Base-by-base conservation (phyloP, 2,888 invertebrate genomes). In the Tetragnatha montana region DNA sequence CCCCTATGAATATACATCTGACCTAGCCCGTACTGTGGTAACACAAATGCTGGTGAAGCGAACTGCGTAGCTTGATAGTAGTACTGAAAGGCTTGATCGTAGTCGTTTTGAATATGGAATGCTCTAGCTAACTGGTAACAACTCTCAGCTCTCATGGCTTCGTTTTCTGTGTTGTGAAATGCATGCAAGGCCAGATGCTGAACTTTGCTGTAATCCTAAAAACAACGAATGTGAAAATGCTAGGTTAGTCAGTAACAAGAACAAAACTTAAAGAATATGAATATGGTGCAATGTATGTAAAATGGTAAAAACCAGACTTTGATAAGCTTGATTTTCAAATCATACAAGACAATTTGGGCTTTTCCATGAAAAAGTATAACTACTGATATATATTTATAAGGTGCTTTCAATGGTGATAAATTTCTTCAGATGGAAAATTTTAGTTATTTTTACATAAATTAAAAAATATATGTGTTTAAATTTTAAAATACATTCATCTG, bases 21-120 rank as follows among this genome's bases (percentile, higher is more conserved):
- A 0, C 99, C 99, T 0, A 99, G 95, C 0, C 99, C 99, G 94
- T 98, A 99, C 94, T 98, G 98, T 0, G 99, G 99, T 86, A 99
- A 94, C 0, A 99, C 98, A 94, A 99, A 99, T 93, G 96, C 96
- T 0, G 97, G 95, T 0, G 98, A 97, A 0, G 99, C 98, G 94
- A 99, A 99, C 94, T 99, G 99, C 0, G 99, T 99, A 4, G 99
- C 98, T 94, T 99, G 99, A 93, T 99, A 99, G 93, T 99, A 99
- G 94, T 98, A 98, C 94, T 99, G 99, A 94, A 99, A 99, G 47
- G 99, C 99, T 94, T 99, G 98, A 93, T 99, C 98, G 92, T 97
- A 98, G 93, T 98, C 98, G 0, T 96, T 96, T 94, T 98, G 98
- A 0, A 98, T 98, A 93, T 99, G 99, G 94, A 98, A 99, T 19